These are phyloP conservation scores for Lathamus discolor DNA, from an alignment of 2,113 vertebrate species.

Conservation along the genomic window DNA sequence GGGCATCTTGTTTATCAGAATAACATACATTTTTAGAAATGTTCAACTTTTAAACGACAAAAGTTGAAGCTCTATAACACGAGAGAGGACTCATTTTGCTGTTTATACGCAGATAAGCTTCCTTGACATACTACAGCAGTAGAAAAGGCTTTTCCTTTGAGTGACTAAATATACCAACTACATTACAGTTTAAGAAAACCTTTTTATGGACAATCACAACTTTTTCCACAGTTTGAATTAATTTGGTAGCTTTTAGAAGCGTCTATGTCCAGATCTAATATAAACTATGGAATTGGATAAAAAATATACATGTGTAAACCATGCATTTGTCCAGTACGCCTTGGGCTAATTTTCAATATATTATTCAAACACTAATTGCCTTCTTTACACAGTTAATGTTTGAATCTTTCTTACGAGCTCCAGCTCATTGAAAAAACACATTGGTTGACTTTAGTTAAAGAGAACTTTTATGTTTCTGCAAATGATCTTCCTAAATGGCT, in stretches of 20 bases:
- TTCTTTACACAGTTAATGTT: conserved; percentile 7
- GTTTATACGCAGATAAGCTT: conserved; percentile 11
- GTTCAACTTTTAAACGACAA: neutral
- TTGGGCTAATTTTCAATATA: neutral
- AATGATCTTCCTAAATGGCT: neutral
- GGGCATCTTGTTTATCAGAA: neutral
- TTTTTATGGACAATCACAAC: neutral
- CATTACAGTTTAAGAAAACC: neutral
- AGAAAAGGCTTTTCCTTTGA: neutral
- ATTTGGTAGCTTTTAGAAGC: neutral
- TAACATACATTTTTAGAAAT: neutral
- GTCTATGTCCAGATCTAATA: neutral
- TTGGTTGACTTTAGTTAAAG: conserved; percentile 17
- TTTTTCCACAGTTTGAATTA: neutral
- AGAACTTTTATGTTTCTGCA: conserved; percentile 12
- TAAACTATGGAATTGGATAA: neutral
- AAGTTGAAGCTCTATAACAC: neutral
- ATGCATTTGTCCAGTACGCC: neutral
- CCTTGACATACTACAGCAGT: neutral
- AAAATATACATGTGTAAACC: neutral
- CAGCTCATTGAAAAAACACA: conserved; percentile 28
- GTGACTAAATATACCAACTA: neutral
- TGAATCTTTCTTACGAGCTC: conserved; percentile 13
- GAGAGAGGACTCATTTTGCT: neutral
- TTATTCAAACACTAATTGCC: conserved; percentile 13